phyloP scores from a whole-genome alignment of 2,113 vertebrate species.

The Numida meleagris region DNA sequence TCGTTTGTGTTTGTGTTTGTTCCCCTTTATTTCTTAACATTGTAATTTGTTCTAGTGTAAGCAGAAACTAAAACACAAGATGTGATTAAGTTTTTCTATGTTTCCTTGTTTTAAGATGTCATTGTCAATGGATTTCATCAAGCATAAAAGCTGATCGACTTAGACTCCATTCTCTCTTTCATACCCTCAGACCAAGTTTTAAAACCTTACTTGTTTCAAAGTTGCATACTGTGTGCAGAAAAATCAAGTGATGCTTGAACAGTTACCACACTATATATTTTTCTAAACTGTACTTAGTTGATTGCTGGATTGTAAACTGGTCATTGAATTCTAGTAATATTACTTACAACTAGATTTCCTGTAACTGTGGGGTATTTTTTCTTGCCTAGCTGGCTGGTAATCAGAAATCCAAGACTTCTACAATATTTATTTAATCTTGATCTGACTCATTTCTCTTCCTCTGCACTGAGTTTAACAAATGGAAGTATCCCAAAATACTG shows the following conservation, averaged over 20 bases:
- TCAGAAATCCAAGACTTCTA: background rate
- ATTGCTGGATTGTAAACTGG: background rate
- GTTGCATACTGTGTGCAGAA: background rate
- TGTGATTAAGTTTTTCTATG: background rate
- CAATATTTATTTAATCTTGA: background rate
- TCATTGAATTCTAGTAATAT: background rate
- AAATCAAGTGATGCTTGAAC: background rate
- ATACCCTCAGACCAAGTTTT: background rate
- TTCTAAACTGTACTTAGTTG: background rate
- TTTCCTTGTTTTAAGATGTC: background rate
- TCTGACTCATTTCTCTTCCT: background rate
- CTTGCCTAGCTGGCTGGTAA: background rate
- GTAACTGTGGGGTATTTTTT: background rate
- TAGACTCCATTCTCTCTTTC: background rate
- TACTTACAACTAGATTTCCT: background rate
- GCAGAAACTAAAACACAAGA: background rate
- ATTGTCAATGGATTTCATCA: background rate
- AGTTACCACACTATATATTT: background rate
- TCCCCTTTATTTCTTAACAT: background rate
- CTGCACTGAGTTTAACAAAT: background rate
- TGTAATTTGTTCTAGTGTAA: background rate
- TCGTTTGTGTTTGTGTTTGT: background rate
- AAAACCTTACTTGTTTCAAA: background rate
- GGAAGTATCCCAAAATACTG: background rate
- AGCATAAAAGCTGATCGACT: background rate